These are phyloP conservation scores for Micronycteris hirsuta DNA, from an alignment of 2,113 vertebrate species.

Conservation along the genomic window DNA sequence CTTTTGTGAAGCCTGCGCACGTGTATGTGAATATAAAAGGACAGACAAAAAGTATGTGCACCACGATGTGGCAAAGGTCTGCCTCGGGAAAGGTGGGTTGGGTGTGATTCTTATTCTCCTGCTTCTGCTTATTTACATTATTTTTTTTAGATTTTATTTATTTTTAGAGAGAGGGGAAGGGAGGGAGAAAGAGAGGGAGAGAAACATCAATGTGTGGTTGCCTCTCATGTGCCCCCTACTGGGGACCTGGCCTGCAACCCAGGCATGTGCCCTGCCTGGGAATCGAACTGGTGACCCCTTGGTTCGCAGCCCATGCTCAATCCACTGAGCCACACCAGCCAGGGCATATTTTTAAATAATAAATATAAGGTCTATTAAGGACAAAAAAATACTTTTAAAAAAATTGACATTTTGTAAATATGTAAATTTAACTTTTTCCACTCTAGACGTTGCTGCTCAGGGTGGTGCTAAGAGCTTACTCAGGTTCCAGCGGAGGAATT, in stretches of 20 bases:
- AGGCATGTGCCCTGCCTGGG: too few species aligned
- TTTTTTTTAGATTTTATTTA: too few species aligned
- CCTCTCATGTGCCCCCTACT: too few species aligned
- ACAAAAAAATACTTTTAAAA: neutral
- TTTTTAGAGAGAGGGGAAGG: too few species aligned
- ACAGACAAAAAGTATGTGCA: neutral
- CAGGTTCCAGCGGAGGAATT: neutral
- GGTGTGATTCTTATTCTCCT: neutral
- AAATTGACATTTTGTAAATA: neutral
- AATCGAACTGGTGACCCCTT: too few species aligned
- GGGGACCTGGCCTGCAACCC: too few species aligned
- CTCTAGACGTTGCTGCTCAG: neutral
- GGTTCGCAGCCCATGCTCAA: too few species aligned
- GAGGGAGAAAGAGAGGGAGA: too few species aligned
- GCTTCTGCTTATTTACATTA: neutral
- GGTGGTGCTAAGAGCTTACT: conserved; percentile 17
- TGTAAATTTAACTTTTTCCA: neutral
- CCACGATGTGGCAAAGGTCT: neutral
- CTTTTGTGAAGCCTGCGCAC: neutral
- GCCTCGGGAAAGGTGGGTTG: neutral
- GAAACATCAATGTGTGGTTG: too few species aligned
- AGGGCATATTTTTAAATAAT: neutral
- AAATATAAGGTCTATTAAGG: neutral
- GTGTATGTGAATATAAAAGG: neutral
- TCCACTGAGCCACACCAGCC: too few species aligned